phyloP scores from a whole-genome alignment of 2,797 vertebrate species.

The Chrysocyon brachyurus region DNA sequence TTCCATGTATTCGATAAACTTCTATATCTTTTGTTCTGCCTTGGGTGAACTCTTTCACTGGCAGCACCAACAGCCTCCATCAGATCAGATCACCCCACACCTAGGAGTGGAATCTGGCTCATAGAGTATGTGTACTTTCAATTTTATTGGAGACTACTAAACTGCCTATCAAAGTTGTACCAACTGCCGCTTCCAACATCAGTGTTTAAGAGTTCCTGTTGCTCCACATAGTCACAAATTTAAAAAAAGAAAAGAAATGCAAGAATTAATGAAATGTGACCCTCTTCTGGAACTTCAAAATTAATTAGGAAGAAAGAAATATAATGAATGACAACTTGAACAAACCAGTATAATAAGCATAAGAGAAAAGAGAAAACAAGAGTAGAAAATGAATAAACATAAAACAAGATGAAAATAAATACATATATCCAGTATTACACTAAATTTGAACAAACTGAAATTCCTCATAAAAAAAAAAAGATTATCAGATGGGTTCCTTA shows the following conservation, averaged over 20 bases:
- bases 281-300: neutral
- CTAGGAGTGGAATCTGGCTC: neutral
- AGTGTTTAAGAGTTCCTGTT: neutral
- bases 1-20: neutral
- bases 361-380: neutral
- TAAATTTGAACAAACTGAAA: neutral
- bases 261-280: neutral
- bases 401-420: neutral
- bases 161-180: neutral
- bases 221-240: neutral
- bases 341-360: neutral
- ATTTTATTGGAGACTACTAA: conserved; percentile 1
- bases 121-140: neutral
- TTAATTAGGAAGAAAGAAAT: neutral
- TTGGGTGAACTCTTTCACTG: neutral
- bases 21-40: neutral
- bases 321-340: neutral
- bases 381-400: neutral
- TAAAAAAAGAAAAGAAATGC: neutral
- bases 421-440: neutral
- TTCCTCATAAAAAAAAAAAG: neutral
- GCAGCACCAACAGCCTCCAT: neutral
- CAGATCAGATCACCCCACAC: neutral
- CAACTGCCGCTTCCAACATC: neutral
- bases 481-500: neutral